Percentiles rank a stretch among this genome's conserved stretches.
Evolutionary conservation across 1,140 invertebrate species (phyloP).

Genomic region (Leptinotarsa texana): DNA sequence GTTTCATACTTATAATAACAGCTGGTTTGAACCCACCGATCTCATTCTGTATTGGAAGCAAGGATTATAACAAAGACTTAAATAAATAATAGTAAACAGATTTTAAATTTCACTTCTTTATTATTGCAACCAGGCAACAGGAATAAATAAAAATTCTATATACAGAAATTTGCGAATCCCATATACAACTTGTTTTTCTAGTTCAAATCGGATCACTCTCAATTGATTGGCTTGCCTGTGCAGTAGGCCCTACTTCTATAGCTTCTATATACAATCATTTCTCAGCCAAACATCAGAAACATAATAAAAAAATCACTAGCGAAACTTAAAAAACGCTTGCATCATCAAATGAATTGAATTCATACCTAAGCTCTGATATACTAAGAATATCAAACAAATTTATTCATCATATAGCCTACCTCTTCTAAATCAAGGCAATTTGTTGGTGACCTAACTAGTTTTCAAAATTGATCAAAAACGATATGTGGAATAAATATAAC

Average conservation of each 20-base stretch:
- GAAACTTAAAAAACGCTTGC: neutral
- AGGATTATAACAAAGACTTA: no score
- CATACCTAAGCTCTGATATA: neutral
- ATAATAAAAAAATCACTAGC: neutral
- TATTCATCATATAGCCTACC: neutral
- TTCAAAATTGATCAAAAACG: constrained; percentile 23
- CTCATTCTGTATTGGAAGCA: no score
- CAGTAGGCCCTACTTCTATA: constrained; percentile 15
- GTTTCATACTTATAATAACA: no score
- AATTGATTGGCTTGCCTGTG: constrained; percentile 20
- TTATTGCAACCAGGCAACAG: constrained; percentile 13
- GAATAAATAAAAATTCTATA: constrained; percentile 23
- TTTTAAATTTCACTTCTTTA: constrained; percentile 11
- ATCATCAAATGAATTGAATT: neutral
- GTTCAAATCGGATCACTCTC: constrained; percentile 7
- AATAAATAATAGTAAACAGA: no score
- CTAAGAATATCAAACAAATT: constrained; percentile 6
- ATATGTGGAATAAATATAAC: constrained; percentile 24
- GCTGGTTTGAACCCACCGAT: no score
- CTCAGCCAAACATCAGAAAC: neutral
- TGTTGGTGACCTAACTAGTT: constrained; percentile 18
- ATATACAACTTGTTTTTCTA: constrained; percentile 17
- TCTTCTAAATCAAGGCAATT: constrained; percentile 19
- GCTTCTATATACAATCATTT: neutral
- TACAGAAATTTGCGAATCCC: constrained; percentile 15